Conservation (phyloP, 2,888 invertebrate genomes). For the Therioaphis trifolii region DNA sequence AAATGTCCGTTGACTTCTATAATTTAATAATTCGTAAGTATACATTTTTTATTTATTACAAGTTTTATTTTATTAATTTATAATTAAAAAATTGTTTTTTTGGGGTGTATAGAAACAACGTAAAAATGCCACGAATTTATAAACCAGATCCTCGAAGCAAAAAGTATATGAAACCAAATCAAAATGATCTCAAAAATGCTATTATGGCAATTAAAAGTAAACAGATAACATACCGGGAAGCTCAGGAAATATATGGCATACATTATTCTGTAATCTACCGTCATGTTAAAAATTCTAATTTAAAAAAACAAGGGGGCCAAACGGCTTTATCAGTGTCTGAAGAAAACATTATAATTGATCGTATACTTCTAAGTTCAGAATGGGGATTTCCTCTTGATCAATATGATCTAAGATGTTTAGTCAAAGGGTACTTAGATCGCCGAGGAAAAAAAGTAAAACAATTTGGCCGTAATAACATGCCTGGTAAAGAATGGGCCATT, state of each 20-base stretch:
- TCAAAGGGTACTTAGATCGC: constrained; percentile 65
- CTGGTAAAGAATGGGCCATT: constrained; percentile 56
- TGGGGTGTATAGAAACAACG: too few species aligned
- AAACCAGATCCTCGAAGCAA: too few species aligned
- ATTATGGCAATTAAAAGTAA: not conserved
- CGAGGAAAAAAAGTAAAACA: constrained; percentile 63
- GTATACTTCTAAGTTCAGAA: constrained; percentile 36
- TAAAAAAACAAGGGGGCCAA: constrained; percentile 49
- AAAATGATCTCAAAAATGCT: constrained; percentile 13
- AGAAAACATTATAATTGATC: constrained; percentile 31
- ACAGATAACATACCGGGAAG: constrained; percentile 5
- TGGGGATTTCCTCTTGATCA: constrained; percentile 53
- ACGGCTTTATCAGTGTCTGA: constrained; percentile 26
- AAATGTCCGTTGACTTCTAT: too few species aligned
- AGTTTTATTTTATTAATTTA: too few species aligned
- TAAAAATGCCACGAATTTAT: too few species aligned
- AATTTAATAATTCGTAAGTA: too few species aligned
- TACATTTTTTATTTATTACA: too few species aligned
- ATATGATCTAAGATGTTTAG: constrained; percentile 63
- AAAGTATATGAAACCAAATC: constrained; percentile 10
- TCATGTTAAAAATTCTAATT: constrained; percentile 31
- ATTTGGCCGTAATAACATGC: constrained; percentile 65
- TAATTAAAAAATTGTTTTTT: too few species aligned
- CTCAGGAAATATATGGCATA: constrained; percentile 33
- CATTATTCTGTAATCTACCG: constrained; percentile 37